phyloP scores from a whole-genome alignment of 1,140 invertebrate genomes.

The Trachymyrmex cornetzi region DNA sequence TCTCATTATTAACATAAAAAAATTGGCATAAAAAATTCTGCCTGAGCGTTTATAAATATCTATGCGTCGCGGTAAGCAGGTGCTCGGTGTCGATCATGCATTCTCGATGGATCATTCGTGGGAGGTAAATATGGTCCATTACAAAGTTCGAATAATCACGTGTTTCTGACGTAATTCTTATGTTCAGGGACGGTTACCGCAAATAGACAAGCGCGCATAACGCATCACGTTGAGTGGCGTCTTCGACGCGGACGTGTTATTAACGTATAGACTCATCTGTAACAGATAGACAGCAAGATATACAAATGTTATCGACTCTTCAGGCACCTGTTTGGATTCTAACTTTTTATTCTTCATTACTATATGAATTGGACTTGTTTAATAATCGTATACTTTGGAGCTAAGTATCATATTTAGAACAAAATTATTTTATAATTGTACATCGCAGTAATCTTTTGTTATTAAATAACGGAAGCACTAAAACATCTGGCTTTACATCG shows the following conservation, averaged over 20 bases:
- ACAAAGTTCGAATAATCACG: constrained; percentile 62
- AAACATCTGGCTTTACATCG: background rate
- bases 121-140: constrained; percentile 74
- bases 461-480: background rate
- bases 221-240: constrained; percentile 48
- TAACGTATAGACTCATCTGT: background rate
- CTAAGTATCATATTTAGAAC: background rate
- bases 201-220: constrained; percentile 69
- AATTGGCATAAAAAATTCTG: background rate
- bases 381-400: background rate
- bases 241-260: constrained; percentile 57
- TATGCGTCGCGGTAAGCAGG: constrained; percentile 7
- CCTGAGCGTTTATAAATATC: constrained; percentile 19
- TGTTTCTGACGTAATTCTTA: constrained; percentile 65
- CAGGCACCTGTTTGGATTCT: background rate
- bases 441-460: background rate
- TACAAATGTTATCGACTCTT: background rate
- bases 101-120: constrained; percentile 54
- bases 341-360: background rate
- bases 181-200: constrained; percentile 70
- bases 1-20: background rate
- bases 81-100: constrained; percentile 53
- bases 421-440: background rate
- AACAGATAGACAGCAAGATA: background rate
- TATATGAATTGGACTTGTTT: background rate